Percentiles rank a stretch among this genome's conserved stretches.
Conservation (phyloP, 1,140 invertebrate species). For the Eriosoma lanigerum region DNA sequence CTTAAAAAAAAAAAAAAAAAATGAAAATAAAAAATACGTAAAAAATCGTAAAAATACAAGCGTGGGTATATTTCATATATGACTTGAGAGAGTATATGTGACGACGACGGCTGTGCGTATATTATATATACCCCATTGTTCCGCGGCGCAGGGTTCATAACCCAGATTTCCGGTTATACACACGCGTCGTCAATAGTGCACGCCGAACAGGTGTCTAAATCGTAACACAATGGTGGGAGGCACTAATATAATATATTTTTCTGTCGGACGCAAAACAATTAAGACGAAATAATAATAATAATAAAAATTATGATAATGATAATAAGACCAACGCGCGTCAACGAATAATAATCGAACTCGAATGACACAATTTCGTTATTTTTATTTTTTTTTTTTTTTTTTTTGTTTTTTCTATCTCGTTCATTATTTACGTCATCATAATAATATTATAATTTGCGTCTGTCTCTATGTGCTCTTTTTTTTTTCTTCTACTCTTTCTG, state of each 20-base stretch:
- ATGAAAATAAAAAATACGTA: no score
- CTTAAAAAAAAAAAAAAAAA: no score
- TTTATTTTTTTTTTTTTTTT: background rate
- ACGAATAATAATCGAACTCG: background rate
- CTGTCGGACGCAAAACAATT: slow-evolving; percentile 18
- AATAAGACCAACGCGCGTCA: background rate
- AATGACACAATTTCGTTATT: slow-evolving; percentile 26
- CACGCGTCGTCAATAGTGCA: slow-evolving; percentile 21
- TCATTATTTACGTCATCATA: background rate
- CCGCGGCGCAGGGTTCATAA: background rate
- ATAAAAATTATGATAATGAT: background rate
- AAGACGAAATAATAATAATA: background rate
- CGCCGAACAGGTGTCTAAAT: slow-evolving; percentile 16
- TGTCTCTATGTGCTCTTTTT: background rate
- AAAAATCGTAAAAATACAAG: no score
- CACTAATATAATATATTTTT: slow-evolving; percentile 1
- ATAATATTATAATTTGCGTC: background rate
- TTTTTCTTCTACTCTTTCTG: background rate
- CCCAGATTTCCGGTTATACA: slow-evolving; percentile 40
- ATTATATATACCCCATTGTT: slow-evolving; percentile 37
- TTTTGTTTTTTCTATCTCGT: background rate
- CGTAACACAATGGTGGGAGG: slow-evolving; percentile 43
- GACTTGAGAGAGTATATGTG: no score
- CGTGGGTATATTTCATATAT: no score
- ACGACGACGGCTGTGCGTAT: no score